Percentiles rank a stretch among this genome's conserved stretches.
Conservation (phyloP, 2,113 vertebrate species). For the Paramisgurnus dabryanus region DNA sequence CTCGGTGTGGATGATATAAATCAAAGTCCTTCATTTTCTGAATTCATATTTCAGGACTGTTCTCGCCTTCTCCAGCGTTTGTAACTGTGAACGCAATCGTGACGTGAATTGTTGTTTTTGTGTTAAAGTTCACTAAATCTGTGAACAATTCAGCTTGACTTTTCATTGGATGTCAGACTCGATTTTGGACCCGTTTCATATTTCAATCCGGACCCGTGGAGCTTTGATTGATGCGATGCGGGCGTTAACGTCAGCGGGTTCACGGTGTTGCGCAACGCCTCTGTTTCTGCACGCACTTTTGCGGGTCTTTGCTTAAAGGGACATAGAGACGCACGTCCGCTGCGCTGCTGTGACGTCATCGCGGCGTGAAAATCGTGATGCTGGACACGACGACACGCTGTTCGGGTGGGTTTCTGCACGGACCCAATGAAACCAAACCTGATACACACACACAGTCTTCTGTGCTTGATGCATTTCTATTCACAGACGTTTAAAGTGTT, state of each 20-base stretch:
- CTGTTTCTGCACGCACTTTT: conserved; percentile 1
- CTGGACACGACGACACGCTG: neutral
- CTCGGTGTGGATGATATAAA: conserved; percentile 6
- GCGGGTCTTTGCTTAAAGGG: conserved; percentile 14
- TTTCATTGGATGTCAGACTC: neutral
- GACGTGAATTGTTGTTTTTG: neutral
- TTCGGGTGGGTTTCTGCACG: too few relatives aligned
- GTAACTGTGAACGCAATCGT: neutral
- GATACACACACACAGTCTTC: too few relatives aligned
- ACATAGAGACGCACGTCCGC: neutral
- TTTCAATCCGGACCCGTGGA: neutral
- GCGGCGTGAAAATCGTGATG: neutral
- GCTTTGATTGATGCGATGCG: neutral
- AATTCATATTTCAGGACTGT: neutral
- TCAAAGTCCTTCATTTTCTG: neutral
- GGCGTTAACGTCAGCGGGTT: neutral
- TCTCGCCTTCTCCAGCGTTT: neutral
- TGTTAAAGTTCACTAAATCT: conserved; percentile 1
- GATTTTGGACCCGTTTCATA: neutral
- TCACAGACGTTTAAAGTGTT: too few relatives aligned
- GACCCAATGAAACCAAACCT: too few relatives aligned
- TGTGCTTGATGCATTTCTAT: too few relatives aligned
- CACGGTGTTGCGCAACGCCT: conserved; percentile 21
- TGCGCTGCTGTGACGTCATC: neutral
- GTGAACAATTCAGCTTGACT: neutral